Conservation (phyloP, 1,140 invertebrate genomes). For the Drosophila sproati region DNA sequence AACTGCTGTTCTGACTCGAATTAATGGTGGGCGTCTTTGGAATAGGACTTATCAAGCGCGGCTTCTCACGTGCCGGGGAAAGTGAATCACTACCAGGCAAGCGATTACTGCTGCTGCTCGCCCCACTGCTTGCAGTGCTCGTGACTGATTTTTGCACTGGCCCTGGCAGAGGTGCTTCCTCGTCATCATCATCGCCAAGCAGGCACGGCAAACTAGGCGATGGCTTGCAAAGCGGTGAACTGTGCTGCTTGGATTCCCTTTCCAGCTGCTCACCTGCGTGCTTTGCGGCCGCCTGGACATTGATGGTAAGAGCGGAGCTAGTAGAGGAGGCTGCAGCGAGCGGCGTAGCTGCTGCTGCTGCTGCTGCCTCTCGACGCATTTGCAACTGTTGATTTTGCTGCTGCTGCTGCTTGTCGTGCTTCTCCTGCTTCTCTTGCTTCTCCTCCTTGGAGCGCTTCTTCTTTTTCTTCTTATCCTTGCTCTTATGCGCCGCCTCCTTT, state of each 20-base stretch:
- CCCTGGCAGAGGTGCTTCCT: constrained; percentile 24
- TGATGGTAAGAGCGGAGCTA: constrained; percentile 68
- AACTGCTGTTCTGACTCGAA: constrained; percentile 50
- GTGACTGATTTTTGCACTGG: not conserved
- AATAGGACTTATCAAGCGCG: constrained; percentile 86
- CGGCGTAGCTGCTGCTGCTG: constrained; percentile 55
- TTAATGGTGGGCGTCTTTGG: constrained; percentile 85
- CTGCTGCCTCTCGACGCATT: constrained; percentile 87
- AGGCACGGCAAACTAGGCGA: constrained; percentile 80
- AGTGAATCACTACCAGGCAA: constrained; percentile 45
- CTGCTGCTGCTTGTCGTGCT: constrained; percentile 58
- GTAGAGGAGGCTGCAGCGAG: constrained; percentile 27
- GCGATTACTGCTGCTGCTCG: constrained; percentile 19
- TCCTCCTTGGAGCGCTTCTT: constrained; percentile 93
- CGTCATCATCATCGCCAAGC: constrained; percentile 77
- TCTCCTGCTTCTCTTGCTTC: constrained; percentile 87
- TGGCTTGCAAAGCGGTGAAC: constrained; percentile 75
- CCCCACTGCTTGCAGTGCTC: not conserved
- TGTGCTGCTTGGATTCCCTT: constrained; percentile 33
- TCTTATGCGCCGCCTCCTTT: constrained; percentile 84
- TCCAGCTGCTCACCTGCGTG: constrained; percentile 60
- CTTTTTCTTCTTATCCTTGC: constrained; percentile 92
- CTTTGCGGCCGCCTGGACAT: constrained; percentile 72
- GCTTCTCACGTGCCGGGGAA: constrained; percentile 85
- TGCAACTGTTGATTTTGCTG: constrained; percentile 88